Conservation (phyloP, 2,888 invertebrate genomes). For the Saturnia japonica region DNA sequence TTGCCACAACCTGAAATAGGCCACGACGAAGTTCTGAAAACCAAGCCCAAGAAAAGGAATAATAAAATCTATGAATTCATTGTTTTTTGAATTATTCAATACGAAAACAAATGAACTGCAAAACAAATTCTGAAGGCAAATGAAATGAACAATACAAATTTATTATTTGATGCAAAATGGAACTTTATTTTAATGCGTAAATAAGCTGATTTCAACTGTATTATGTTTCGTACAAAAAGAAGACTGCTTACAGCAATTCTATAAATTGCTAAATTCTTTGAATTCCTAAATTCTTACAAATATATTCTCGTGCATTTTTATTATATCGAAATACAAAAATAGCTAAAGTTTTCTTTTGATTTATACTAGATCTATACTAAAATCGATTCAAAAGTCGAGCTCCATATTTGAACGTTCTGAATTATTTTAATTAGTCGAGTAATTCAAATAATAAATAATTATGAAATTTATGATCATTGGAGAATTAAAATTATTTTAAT, state of each 20-base stretch:
- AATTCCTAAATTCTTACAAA: neutral
- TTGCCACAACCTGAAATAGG: too few relatives aligned
- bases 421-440: too few relatives aligned
- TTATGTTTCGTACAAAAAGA: neutral
- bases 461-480: too few relatives aligned
- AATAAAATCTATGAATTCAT: neutral
- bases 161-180: neutral
- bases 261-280: too few relatives aligned
- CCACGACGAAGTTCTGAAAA: too few relatives aligned
- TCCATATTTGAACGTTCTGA: too few relatives aligned
- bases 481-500: too few relatives aligned
- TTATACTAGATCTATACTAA: too few relatives aligned
- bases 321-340: neutral
- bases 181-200: neutral
- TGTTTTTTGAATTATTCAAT: slow-evolving; percentile 3
- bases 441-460: too few relatives aligned
- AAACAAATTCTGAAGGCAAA: neutral
- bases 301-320: neutral
- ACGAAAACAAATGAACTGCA: neutral
- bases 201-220: neutral
- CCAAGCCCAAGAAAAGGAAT: too few relatives aligned
- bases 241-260: neutral
- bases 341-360: too few relatives aligned
- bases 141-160: neutral
- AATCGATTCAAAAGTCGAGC: too few relatives aligned